phyloP scores from a whole-genome alignment of 2,797 vertebrate species.

The Cichlasoma orientale region DNA sequence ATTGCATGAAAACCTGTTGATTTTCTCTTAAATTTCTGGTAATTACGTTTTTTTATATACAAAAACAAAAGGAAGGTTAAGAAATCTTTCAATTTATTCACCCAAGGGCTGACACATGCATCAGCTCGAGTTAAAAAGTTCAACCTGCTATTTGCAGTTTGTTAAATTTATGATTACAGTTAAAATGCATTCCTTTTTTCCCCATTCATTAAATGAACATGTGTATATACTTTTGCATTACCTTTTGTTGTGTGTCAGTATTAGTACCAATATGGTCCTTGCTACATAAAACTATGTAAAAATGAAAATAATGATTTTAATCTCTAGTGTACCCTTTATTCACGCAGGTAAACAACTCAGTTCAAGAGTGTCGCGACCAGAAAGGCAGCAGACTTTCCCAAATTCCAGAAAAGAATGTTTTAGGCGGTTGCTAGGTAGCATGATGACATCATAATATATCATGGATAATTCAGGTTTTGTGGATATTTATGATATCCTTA shows the following conservation, averaged over 20 bases:
- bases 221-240: not conserved
- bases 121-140: too few species aligned
- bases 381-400: not conserved
- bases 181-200: too few species aligned
- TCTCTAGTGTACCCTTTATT: not conserved
- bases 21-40: not conserved
- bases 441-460: too few species aligned
- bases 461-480: too few species aligned
- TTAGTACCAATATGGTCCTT: too few species aligned
- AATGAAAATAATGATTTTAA: not conserved
- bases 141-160: too few species aligned
- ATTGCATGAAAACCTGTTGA: not conserved
- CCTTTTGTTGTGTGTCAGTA: not conserved
- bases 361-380: not conserved
- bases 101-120: too few species aligned
- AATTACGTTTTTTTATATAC: not conserved
- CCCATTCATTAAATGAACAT: not conserved
- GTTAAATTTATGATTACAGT: too few species aligned
- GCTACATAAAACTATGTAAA: not conserved
- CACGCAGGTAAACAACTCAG: not conserved
- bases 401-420: not conserved
- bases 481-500: too few species aligned
- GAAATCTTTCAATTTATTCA: not conserved
- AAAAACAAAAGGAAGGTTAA: not conserved
- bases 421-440: too few species aligned